Conservation (phyloP, 2,888 invertebrate species). For the Melangyna quadrimaculata region DNA sequence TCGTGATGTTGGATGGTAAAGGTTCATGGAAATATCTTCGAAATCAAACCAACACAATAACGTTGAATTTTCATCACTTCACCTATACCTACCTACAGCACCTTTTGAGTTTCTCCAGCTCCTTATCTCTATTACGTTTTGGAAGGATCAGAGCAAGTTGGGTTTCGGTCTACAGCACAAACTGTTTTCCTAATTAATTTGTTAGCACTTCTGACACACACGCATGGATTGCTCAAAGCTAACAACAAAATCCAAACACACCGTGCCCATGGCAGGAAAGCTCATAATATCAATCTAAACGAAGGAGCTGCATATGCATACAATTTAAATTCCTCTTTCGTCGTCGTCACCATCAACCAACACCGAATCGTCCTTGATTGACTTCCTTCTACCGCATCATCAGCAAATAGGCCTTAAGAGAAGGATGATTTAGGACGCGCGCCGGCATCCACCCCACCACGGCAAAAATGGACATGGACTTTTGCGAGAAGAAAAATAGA, state of each 20-base stretch:
- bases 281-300: conserved; percentile 12
- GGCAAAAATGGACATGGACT: neutral
- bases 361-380: conserved; percentile 40
- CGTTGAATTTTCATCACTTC: neutral
- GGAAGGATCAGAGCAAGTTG: neutral
- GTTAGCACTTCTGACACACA: conserved; percentile 51
- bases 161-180: conserved; percentile 23
- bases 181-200: conserved; percentile 54
- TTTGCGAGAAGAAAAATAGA: neutral
- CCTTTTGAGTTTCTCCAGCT: neutral
- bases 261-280: conserved; percentile 7
- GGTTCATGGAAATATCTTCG: neutral
- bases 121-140: neutral
- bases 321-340: conserved; percentile 31
- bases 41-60: neutral
- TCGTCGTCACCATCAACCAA: neutral
- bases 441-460: neutral
- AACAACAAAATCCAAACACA: conserved; percentile 20
- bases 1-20: no score
- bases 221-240: conserved; percentile 9
- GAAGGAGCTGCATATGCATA: conserved; percentile 1
- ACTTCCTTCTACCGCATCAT: conserved; percentile 37
- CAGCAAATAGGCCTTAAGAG: conserved; percentile 10
- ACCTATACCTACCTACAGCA: neutral
- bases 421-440: neutral